These are phyloP conservation scores for Chloropsis cyanopogon DNA, from an alignment of 2,113 vertebrate genomes.

Conservation along the genomic window DNA sequence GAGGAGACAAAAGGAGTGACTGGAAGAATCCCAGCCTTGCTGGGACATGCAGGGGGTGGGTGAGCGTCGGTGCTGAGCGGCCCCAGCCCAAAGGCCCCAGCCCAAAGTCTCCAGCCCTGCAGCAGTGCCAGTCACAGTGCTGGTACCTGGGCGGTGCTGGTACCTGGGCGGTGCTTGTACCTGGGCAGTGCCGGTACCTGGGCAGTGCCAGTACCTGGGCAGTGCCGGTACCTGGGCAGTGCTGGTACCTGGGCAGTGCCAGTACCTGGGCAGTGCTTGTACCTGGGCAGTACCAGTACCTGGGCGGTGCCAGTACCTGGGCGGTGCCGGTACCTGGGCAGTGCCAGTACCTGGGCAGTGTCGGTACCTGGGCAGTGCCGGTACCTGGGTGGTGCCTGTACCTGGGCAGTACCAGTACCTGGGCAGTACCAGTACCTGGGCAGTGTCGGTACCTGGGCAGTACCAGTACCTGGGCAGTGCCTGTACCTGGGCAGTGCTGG, in stretches of 20 bases:
- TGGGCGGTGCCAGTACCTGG: not conserved
- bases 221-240: not conserved
- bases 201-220: not conserved
- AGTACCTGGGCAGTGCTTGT: not conserved
- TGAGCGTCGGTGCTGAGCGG: accelerated
- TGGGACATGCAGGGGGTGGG: accelerated
- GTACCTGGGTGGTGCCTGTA: not conserved
- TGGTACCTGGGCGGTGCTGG: accelerated
- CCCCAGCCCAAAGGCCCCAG: not conserved
- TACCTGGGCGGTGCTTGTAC: not conserved
- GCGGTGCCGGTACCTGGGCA: not conserved
- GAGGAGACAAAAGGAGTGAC: not conserved
- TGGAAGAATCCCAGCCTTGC: not conserved
- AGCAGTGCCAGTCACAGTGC: accelerated
- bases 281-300: no score
- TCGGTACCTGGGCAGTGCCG: accelerated
- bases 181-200: not conserved
- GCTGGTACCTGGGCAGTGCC: not conserved
- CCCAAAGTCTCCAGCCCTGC: not conserved
- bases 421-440: not conserved
- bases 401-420: not conserved
- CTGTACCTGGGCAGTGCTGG: not conserved
- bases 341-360: not conserved
- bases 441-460: not conserved
- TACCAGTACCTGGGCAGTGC: not conserved